A percentile compares a stretch with the other conserved stretches of the same genome.
Evolutionary conservation across 1,140 invertebrate genomes (phyloP).

Genomic region (Formica exsecta): DNA sequence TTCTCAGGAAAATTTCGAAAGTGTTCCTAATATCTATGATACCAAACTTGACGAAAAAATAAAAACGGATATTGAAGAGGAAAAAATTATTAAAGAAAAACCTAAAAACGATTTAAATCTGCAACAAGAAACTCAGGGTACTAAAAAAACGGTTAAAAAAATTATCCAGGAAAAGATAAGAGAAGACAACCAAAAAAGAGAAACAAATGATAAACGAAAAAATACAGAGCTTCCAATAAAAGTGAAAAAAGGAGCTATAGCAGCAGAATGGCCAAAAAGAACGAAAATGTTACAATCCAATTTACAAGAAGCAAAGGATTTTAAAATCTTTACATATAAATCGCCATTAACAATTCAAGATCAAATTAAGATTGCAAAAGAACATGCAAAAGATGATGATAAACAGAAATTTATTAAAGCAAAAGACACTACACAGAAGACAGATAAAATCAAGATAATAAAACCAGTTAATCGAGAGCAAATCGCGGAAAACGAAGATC

Average conservation of each 20-base stretch:
- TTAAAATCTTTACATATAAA: conserved; percentile 49
- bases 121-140: conserved; percentile 68
- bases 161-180: conserved; percentile 82
- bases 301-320: conserved; percentile 52
- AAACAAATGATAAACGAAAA: conserved; percentile 58
- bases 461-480: neutral
- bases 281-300: conserved; percentile 63
- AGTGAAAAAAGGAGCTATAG: conserved; percentile 51
- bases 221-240: conserved; percentile 67
- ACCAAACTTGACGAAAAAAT: conserved; percentile 18
- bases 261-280: conserved; percentile 63
- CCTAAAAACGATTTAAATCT: conserved; percentile 45
- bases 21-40: conserved; percentile 6
- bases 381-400: conserved; percentile 58
- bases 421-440: neutral
- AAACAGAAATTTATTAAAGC: conserved; percentile 12
- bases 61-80: conserved; percentile 16
- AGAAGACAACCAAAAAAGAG: conserved; percentile 76
- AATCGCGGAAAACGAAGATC: neutral
- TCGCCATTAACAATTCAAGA: neutral
- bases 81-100: conserved; percentile 38
- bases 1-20: conserved; percentile 10
- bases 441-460: neutral
- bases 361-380: neutral
- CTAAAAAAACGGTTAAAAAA: conserved; percentile 83